Base-by-base conservation (phyloP, 2,888 invertebrate genomes). In the Lasioglossum calceatum region DNA sequence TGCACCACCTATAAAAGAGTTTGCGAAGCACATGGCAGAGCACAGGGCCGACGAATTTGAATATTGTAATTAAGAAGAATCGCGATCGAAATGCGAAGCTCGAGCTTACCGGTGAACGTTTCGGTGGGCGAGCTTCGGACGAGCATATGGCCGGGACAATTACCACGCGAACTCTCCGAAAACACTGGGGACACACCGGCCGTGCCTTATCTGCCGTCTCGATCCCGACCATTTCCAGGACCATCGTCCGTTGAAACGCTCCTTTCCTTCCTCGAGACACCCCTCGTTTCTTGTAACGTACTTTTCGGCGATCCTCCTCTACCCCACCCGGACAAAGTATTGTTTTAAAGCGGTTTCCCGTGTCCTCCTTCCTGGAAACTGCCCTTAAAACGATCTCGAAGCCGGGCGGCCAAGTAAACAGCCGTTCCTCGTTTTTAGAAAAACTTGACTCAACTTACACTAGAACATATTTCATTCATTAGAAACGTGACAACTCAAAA, bases 11-110 rank as follows among this genome's bases (percentile, higher is more conserved):
- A 61, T 27, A 16, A 64, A 64, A 32, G 16, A 14, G 23, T 10
- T 23, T 23, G 54, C 3, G 54, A 23, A 44, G 10, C 61, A 64
- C 61, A 54, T 27, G 61, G 19, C 47, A 82, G 81, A 87, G 90
- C 94, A 94, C 93, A 93, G 94, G 94, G 91, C 92, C n/a, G 61
- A 54, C 64, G 85, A 93, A 94, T 95, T 95, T 94, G 90, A 95
- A 95, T 95, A 94, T 94, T 93, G 92, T 94, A 94, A 94, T 95
- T 94, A 93, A 92, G 85, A 92, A 85, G 91, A 92, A 85, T 84
- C 39, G 50, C 88, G 92, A 91, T 91, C 87, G 91, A 84, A 89
- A 85, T 64, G 27, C 76, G 86, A 83, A 84, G 72, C 73, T 64
- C 19, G 84, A 91, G 91, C 89, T 91, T 90, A 80, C 70, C 77